A percentile compares a stretch with the other conserved stretches of the same genome.
These are phyloP conservation scores for Atractosteus spatula DNA, from an alignment of 2,113 vertebrate genomes.

Conservation along the genomic window DNA sequence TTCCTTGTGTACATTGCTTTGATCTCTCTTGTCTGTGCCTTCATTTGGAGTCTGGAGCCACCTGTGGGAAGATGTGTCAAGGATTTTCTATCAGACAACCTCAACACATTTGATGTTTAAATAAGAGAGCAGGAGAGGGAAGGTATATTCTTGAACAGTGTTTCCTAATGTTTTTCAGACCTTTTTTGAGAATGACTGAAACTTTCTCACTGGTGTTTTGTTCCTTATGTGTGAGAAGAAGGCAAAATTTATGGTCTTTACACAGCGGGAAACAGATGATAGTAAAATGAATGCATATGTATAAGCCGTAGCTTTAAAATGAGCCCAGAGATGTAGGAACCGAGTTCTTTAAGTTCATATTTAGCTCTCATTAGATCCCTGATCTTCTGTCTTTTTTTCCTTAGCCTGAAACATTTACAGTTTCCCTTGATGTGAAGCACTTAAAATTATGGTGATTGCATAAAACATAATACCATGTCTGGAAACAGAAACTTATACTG, in stretches of 20 bases:
- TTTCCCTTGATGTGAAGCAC: too few species aligned
- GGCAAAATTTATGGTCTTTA: not conserved
- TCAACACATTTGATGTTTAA: slow-evolving; percentile 16
- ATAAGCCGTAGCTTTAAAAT: not conserved
- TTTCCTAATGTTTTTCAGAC: slow-evolving; percentile 10
- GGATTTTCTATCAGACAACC: not conserved
- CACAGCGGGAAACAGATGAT: not conserved
- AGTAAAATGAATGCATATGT: slow-evolving; percentile 14
- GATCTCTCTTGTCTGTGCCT: too few species aligned
- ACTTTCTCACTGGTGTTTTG: slow-evolving; percentile 12
- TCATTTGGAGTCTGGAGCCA: too few species aligned
- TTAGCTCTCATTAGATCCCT: slow-evolving; percentile 4
- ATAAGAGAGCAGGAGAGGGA: slow-evolving; percentile 9
- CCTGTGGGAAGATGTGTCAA: too few species aligned
- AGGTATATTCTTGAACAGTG: slow-evolving; percentile 6
- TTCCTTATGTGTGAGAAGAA: slow-evolving; percentile 9
- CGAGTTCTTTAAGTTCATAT: not conserved
- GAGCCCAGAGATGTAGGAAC: slow-evolving; percentile 1
- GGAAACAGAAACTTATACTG: too few species aligned
- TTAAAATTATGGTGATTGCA: too few species aligned
- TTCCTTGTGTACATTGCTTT: too few species aligned
- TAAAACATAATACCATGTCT: too few species aligned
- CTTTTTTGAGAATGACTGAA: slow-evolving; percentile 16
- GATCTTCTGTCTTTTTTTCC: not conserved
- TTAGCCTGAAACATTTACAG: too few species aligned